Evolutionary conservation across 1,140 invertebrate genomes (phyloP), one percentile per base, ranked within the genome.

Genomic region (Schlechtendalia chinensis): DNA sequence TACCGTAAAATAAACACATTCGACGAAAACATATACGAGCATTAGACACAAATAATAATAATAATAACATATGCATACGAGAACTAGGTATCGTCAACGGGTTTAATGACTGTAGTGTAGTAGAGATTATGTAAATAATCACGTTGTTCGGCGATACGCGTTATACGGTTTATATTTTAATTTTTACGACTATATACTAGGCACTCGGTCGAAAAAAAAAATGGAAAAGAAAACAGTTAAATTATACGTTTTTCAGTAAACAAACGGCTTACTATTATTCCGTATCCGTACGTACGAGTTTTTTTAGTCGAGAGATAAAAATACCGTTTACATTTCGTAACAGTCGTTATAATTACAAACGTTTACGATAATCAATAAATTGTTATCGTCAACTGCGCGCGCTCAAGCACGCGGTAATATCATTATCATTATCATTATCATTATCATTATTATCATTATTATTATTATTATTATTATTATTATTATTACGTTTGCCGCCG

Each of bases 61-160:
- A 45, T 39, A 1, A 47, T 69, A 69, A 50, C 47, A 50, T 24
- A 69, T 24, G 14, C 22, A 0, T 27, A 50, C 14, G 32, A 24
- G 27, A 50, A 8, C 32, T 22, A 45, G 14, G 45, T 69, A 50
- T 27, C 14, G 22, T 5, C 5, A 8, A 69, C 22, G 47, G 22
- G 39, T 67, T 19, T 22, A 67, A 67, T 22, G 19, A 69, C 32
- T 16, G 39, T 39, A 47, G n/a, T 22, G 6, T 24, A n/a, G 39
- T 47, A 69, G 8, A 39, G n/a, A 69, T 69, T 69, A 69, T 47
- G 39, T 32, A 69, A 47, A 69, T 47, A 65, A 65, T 65, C 19
- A n/a, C n/a, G 8, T 11, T n/a, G 32, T 65, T 65, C 19, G 29
- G 29, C 17, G 29, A 45, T n/a, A n/a, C n/a, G 39, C 17, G 29